phyloP scores from a whole-genome alignment of 1,140 invertebrate species.

The Ectropis grisescens region DNA sequence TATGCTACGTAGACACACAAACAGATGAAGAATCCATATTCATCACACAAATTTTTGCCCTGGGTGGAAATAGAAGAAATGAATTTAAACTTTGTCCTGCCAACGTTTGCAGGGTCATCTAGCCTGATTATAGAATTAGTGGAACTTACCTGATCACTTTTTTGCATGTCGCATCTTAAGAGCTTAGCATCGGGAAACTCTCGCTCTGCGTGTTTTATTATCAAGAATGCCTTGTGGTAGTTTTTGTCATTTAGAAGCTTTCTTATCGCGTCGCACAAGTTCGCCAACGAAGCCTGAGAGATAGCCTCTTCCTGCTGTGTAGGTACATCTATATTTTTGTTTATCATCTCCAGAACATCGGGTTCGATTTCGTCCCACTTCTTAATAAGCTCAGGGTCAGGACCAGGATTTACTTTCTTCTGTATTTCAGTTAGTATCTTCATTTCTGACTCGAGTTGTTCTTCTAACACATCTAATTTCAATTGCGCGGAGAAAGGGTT shows the following conservation, averaged over 20 bases:
- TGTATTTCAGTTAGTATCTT: conserved; percentile 73
- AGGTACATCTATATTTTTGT: conserved; percentile 48
- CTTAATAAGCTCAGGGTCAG: conserved; percentile 46
- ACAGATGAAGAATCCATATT: too few relatives aligned
- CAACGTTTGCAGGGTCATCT: too few relatives aligned
- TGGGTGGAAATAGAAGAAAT: too few relatives aligned
- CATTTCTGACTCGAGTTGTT: conserved; percentile 71
- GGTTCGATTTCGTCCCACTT: conserved; percentile 59
- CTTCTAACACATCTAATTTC: conserved; percentile 71
- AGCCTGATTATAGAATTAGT: too few relatives aligned
- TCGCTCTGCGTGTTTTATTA: conserved; percentile 57
- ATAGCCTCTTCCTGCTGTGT: conserved; percentile 61
- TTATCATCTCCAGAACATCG: conserved; percentile 41
- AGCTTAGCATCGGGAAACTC: conserved; percentile 61
- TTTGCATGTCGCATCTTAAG: conserved; percentile 58
- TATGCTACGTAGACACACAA: too few relatives aligned
- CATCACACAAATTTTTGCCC: too few relatives aligned
- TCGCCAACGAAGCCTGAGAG: conserved; percentile 50
- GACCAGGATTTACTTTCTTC: conserved; percentile 61
- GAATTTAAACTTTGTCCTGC: too few relatives aligned
- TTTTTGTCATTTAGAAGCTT: conserved; percentile 44
- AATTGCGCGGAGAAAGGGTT: conserved; percentile 81
- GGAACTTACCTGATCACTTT: conserved; percentile 55
- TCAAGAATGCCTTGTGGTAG: conserved; percentile 60
- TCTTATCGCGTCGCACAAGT: conserved; percentile 54